These are phyloP conservation scores for Nemopilema nomurai DNA, from an alignment of 30 jellyfish, hydroid and myxozoan species.

Conservation along the genomic window DNA sequence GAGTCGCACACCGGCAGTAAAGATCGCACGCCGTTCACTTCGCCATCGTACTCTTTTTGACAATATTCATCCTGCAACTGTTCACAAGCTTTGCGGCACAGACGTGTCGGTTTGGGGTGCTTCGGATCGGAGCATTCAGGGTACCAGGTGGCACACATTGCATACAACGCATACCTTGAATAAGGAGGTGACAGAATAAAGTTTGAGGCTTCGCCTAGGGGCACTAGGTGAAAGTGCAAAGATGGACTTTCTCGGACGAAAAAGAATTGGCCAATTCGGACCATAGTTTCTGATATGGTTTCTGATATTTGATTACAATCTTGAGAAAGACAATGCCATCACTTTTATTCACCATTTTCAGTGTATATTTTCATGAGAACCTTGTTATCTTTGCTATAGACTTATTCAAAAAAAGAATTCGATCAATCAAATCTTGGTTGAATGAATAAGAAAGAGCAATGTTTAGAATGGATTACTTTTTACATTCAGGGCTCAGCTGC, in stretches of 20 bases:
- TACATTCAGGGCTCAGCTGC: slow-evolving; percentile 45
- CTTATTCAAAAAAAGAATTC: too few species aligned
- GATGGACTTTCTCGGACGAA: too few species aligned
- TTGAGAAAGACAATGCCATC: too few species aligned
- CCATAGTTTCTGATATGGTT: too few species aligned
- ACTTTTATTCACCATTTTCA: too few species aligned
- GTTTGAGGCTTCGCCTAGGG: neutral
- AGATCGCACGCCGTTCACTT: slow-evolving; percentile 1
- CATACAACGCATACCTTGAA: slow-evolving; percentile 67
- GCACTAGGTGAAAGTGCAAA: too few species aligned
- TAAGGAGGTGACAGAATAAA: neutral
- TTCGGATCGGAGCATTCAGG: slow-evolving; percentile 77
- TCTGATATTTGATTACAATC: too few species aligned
- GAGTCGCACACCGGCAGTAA: slow-evolving; percentile 53
- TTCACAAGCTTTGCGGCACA: slow-evolving; percentile 77
- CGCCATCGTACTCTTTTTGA: slow-evolving; percentile 52
- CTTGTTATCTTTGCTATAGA: too few species aligned
- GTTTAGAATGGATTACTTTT: slow-evolving; percentile 10
- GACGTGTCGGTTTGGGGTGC: slow-evolving; percentile 71
- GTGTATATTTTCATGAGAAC: too few species aligned
- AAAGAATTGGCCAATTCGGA: too few species aligned
- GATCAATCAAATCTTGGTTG: neutral
- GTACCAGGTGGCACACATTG: slow-evolving; percentile 77
- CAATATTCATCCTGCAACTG: slow-evolving; percentile 70
- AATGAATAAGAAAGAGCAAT: neutral